Evolutionary conservation across 2,797 vertebrate species (phyloP).

Genomic region (Pipistrellus pipistrellus): DNA sequence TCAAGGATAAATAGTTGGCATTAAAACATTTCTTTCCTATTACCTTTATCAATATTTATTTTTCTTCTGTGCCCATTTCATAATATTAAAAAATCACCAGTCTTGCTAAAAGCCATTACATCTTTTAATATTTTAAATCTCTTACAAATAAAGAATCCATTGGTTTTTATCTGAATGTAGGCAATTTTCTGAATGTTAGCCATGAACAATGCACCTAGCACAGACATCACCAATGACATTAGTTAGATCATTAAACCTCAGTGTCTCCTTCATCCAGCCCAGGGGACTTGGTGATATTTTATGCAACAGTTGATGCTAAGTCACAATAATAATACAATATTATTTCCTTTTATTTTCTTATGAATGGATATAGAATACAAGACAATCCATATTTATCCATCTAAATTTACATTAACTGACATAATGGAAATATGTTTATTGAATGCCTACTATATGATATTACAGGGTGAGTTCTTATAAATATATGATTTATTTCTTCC

Average conservation of each 20-base stretch:
- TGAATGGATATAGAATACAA: neutral
- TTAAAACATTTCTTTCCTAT: neutral
- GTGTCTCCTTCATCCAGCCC: neutral
- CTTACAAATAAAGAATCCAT: slow-evolving; percentile 23
- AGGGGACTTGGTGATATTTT: slow-evolving; percentile 4
- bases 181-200: slow-evolving; percentile 2
- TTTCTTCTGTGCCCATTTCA: neutral
- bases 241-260: slow-evolving; percentile 23
- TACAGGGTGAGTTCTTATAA: neutral
- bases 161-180: neutral
- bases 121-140: slow-evolving; percentile 52
- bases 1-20: neutral
- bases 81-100: slow-evolving; percentile 57
- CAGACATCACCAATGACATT: slow-evolving; percentile 57
- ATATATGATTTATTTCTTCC: neutral
- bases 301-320: neutral
- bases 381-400: neutral
- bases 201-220: neutral
- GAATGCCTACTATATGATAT: neutral
- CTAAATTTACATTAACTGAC: neutral
- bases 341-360: neutral
- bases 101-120: slow-evolving; percentile 32
- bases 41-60: neutral
- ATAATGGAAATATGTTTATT: neutral
- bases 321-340: neutral